These are phyloP conservation scores for Struthio camelus DNA, from an alignment of 2,113 vertebrate genomes.

Conservation along the genomic window DNA sequence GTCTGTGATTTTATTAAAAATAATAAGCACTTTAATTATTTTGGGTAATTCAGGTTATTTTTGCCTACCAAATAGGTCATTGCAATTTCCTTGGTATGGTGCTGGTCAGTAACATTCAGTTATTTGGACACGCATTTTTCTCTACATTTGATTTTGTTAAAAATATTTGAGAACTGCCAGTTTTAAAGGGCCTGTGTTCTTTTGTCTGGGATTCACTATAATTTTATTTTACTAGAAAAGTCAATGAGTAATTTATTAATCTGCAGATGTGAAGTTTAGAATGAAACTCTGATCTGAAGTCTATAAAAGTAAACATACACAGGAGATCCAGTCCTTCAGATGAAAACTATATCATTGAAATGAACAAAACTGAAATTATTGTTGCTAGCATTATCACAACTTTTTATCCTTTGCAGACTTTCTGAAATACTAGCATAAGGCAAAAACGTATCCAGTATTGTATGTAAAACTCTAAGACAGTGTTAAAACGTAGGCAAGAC, in stretches of 20 bases:
- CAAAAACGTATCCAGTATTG: not conserved
- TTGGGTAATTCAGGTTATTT: not conserved
- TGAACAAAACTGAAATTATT: not conserved
- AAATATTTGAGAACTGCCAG: not conserved
- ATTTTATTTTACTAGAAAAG: not conserved
- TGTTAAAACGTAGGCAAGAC: not conserved
- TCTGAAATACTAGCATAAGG: not conserved
- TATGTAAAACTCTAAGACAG: not conserved
- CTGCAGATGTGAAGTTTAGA: not conserved
- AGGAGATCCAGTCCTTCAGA: not conserved
- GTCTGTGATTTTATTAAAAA: not conserved
- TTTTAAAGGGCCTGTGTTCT: not conserved
- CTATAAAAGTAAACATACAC: not conserved
- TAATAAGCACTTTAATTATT: not conserved
- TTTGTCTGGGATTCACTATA: not conserved
- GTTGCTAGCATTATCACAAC: not conserved
- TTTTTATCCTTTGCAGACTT: not conserved
- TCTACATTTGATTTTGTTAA: conserved; percentile 17
- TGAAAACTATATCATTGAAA: not conserved
- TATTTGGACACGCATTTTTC: not conserved
- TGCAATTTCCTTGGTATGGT: not conserved
- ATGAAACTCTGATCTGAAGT: not conserved
- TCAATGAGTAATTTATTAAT: not conserved
- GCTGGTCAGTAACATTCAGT: not conserved
- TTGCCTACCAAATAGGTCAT: not conserved